These are phyloP conservation scores for Akabosia matsudoensis DNA, from an alignment of 1,140 invertebrate genomes.

Conservation along the genomic window DNA sequence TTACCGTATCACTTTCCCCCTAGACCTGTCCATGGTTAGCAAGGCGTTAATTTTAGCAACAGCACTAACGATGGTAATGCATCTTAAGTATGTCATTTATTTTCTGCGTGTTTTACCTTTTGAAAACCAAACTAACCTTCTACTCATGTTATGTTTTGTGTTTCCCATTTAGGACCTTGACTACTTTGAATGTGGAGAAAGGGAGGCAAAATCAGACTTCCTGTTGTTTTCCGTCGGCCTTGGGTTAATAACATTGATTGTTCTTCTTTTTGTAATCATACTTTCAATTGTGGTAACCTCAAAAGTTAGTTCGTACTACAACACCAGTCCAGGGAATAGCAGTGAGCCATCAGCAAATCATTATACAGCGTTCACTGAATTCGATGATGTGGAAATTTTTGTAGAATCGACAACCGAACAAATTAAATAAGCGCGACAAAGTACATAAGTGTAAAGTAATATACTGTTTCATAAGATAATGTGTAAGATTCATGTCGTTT, in stretches of 20 bases:
- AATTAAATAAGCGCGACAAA: background rate
- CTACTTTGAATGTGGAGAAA: slow-evolving; percentile 32
- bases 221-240: slow-evolving; percentile 17
- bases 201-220: slow-evolving; percentile 32
- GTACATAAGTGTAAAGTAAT: background rate
- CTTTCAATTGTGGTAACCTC: slow-evolving; percentile 27
- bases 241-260: slow-evolving; percentile 22
- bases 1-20: slow-evolving; percentile 30
- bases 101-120: background rate
- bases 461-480: background rate
- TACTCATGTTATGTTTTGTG: background rate
- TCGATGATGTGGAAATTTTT: background rate
- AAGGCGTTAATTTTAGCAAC: slow-evolving; percentile 30
- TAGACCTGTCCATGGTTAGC: slow-evolving; percentile 22
- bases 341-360: background rate
- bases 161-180: slow-evolving; percentile 25
- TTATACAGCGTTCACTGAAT: background rate
- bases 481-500: too few relatives aligned
- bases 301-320: slow-evolving; percentile 10
- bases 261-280: slow-evolving; percentile 28
- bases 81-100: background rate
- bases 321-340: background rate
- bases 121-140: background rate
- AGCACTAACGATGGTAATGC: slow-evolving; percentile 27
- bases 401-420: background rate